Evolutionary conservation across 1,140 invertebrate genomes (phyloP).

Genomic region (Papilio aristodemus): DNA sequence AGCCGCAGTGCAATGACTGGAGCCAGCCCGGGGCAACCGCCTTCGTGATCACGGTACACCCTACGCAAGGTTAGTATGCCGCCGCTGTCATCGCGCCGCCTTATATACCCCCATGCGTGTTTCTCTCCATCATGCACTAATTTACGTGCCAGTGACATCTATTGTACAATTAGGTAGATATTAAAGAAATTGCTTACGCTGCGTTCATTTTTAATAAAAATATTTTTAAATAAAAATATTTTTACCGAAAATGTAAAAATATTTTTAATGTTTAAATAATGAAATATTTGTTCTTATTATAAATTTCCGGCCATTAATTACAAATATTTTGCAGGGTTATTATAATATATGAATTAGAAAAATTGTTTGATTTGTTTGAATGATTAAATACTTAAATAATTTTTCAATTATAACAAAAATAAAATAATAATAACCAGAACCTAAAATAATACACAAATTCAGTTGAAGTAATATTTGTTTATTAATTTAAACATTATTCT

Average conservation of each 20-base stretch:
- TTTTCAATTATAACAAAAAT: too few species aligned
- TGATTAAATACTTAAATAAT: too few species aligned
- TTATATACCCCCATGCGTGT: conserved; percentile 48
- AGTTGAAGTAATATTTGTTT: neutral
- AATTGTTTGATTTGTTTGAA: too few species aligned
- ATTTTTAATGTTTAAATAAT: too few species aligned
- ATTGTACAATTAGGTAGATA: conserved; percentile 35
- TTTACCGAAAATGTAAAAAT: too few species aligned
- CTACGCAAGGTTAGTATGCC: conserved; percentile 81
- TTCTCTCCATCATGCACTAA: conserved; percentile 56
- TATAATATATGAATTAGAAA: too few species aligned
- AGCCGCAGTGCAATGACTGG: conserved; percentile 72
- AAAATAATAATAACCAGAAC: too few species aligned
- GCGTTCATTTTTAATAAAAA: neutral
- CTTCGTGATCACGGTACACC: conserved; percentile 81
- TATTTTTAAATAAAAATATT: too few species aligned
- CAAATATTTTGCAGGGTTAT: too few species aligned
- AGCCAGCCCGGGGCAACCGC: conserved; percentile 77
- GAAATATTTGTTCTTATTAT: conserved; percentile 4
- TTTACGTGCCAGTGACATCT: conserved; percentile 63
- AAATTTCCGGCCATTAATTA: neutral
- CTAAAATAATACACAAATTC: neutral
- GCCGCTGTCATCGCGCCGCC: neutral
- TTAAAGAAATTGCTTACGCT: conserved; percentile 34
- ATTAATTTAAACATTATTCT: neutral